These are phyloP conservation scores for Sesia bembeciformis DNA, from an alignment of 2,888 invertebrate species.

Conservation along the genomic window DNA sequence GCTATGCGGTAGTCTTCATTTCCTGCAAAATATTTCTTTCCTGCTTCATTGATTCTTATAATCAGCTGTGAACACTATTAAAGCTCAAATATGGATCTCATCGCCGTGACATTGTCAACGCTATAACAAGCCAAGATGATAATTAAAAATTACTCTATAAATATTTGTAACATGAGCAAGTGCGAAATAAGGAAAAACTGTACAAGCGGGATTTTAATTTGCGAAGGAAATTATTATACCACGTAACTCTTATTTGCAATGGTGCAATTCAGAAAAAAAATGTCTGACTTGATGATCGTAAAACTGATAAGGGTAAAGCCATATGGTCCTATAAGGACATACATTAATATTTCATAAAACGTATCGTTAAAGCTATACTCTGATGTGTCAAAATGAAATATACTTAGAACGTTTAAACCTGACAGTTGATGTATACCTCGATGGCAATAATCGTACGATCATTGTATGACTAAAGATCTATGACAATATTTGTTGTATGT, in stretches of 20 bases:
- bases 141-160: not conserved
- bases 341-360: constrained; percentile 46
- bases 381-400: constrained; percentile 61
- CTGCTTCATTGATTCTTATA: too few species aligned
- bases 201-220: constrained; percentile 1
- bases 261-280: not conserved
- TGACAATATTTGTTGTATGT: constrained; percentile 3
- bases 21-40: too few species aligned
- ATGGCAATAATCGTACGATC: constrained; percentile 7
- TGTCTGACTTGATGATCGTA: not conserved
- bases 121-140: not conserved
- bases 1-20: too few species aligned
- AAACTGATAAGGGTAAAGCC: constrained; percentile 23
- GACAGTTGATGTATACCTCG: constrained; percentile 22
- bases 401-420: constrained; percentile 24
- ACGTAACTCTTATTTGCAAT: not conserved
- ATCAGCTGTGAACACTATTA: not conserved
- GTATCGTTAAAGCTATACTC: constrained; percentile 24
- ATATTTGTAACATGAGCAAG: not conserved
- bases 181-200: not conserved
- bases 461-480: constrained; percentile 6
- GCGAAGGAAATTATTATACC: not conserved
- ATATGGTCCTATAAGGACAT: constrained; percentile 23
- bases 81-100: not conserved
- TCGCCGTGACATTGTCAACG: not conserved